Evolutionary conservation across 1,140 invertebrate species (phyloP).

Genomic region (Plutomurus gul): DNA sequence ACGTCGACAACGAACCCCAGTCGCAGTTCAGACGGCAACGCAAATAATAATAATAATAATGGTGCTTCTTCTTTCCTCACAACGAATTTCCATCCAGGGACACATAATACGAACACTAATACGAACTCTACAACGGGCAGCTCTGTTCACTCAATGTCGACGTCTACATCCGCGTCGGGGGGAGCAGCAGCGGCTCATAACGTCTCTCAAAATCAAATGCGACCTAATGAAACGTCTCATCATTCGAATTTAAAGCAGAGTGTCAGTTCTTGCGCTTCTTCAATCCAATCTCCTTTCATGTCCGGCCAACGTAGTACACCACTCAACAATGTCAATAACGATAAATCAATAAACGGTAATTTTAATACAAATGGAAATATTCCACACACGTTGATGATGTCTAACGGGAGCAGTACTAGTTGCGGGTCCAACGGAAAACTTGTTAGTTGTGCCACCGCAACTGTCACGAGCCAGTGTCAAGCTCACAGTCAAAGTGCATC

Average conservation of each 20-base stretch:
- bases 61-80: neutral
- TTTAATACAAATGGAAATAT: neutral
- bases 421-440: neutral
- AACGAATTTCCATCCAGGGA: neutral
- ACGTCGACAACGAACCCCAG: neutral
- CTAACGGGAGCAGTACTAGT: neutral
- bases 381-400: neutral
- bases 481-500: constrained; percentile 24
- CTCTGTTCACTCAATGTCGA: constrained; percentile 42
- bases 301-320: neutral
- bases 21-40: neutral
- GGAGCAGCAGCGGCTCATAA: neutral
- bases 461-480: neutral
- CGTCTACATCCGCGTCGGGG: constrained; percentile 24
- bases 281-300: constrained; percentile 32
- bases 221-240: neutral
- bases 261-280: neutral
- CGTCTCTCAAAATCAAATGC: neutral
- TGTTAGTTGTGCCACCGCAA: neutral
- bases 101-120: constrained; percentile 7
- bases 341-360: neutral
- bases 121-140: constrained; percentile 34
- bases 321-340: neutral
- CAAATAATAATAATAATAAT: neutral
- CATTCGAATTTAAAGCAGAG: neutral